These are phyloP conservation scores for Cybosia mesomella DNA, from an alignment of 2,888 invertebrate genomes.

Conservation along the genomic window DNA sequence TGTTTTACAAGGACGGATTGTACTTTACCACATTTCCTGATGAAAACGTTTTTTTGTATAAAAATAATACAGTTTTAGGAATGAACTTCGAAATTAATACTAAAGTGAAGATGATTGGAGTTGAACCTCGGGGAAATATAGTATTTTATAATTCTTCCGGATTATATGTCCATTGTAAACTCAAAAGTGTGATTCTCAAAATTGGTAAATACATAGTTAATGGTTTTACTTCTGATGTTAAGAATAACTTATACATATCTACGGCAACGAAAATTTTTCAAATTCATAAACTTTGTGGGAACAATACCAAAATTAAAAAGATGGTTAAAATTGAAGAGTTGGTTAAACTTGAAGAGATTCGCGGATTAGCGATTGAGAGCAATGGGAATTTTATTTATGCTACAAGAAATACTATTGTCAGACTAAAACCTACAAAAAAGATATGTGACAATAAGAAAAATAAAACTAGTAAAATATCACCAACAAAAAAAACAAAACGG, in stretches of 20 bases:
- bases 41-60: constrained; percentile 53
- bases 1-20: constrained; percentile 67
- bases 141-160: constrained; percentile 53
- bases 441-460: not conserved
- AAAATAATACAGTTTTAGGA: constrained; percentile 16
- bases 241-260: constrained; percentile 5
- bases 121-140: constrained; percentile 45
- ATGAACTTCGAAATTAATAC: not conserved
- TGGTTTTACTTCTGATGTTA: constrained; percentile 8
- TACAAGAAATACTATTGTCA: constrained; percentile 4
- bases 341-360: constrained; percentile 30
- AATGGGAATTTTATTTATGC: constrained; percentile 37
- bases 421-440: constrained; percentile 10
- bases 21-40: constrained; percentile 68
- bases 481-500: not conserved
- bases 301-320: not conserved
- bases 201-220: not conserved
- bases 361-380: constrained; percentile 52
- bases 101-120: constrained; percentile 8
- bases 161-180: not conserved
- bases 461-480: not conserved
- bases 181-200: not conserved
- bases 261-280: not conserved
- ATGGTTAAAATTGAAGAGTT: constrained; percentile 29
- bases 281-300: not conserved